These are phyloP conservation scores for Epirrita christyi DNA, from an alignment of 2,888 invertebrate species.

Conservation along the genomic window DNA sequence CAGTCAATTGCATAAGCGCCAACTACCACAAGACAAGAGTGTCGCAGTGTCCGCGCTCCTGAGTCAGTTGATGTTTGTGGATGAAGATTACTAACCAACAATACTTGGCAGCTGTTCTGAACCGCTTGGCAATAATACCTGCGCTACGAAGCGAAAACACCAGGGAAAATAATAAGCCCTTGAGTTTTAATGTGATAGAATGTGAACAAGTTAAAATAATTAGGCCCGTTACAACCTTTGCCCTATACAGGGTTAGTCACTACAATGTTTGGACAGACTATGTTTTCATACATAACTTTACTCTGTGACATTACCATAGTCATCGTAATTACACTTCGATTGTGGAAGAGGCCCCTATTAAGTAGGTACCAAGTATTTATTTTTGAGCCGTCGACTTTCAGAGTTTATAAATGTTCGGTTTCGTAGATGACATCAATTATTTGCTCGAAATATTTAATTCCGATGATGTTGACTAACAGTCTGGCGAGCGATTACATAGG, in stretches of 20 bases:
- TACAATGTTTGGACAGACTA: too few relatives aligned
- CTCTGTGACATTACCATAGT: too few relatives aligned
- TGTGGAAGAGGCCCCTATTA: too few relatives aligned
- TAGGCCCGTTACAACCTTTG: too few relatives aligned
- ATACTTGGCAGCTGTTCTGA: conserved; percentile 63
- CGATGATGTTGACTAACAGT: conserved; percentile 29
- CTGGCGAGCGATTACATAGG: conserved; percentile 10
- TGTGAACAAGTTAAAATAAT: background rate
- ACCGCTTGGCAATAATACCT: conserved; percentile 66
- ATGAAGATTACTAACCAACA: conserved; percentile 52
- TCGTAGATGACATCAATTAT: conserved; percentile 29
- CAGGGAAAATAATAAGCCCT: conserved; percentile 26
- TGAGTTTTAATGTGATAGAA: conserved; percentile 12
- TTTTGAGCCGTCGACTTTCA: conserved; percentile 10
- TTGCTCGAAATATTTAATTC: conserved; percentile 8
- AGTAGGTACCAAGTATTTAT: background rate
- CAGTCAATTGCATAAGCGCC: conserved; percentile 73
- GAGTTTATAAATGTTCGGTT: conserved; percentile 2
- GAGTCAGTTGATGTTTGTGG: conserved; percentile 50
- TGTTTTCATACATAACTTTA: too few relatives aligned
- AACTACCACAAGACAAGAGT: conserved; percentile 58
- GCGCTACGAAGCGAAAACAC: conserved; percentile 26
- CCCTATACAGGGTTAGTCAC: too few relatives aligned
- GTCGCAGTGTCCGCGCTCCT: conserved; percentile 37
- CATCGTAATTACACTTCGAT: too few relatives aligned